Base-by-base conservation (phyloP, 1,140 invertebrate species). In the Pseudomyrmex flavicornis region DNA sequence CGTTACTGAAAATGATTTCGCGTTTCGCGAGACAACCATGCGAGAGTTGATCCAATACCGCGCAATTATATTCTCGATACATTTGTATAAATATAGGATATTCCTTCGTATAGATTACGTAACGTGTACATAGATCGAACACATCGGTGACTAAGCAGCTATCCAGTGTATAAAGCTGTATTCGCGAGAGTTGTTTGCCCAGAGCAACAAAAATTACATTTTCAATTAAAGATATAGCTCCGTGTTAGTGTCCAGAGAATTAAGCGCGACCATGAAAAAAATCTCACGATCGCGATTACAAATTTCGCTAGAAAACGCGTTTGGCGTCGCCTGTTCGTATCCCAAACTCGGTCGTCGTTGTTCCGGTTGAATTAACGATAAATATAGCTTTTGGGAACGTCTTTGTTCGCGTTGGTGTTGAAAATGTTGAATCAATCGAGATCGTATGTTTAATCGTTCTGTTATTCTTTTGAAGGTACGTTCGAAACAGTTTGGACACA, bases 11-110 rank as follows among this genome's bases (percentile, higher is more conserved):
- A 46, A 17, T 59, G 54, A 59, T 15, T 50, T 13, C 5, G 15
- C 44, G 44, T 26, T 50, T 72, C 61, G 35, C 59, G 44, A 58
- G 54, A 46, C 35, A 70, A 35, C 5, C 35, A 22, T 46, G 35
- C 35, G 44, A 69, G 44, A n/a, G n/a, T 26, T 48, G 50, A 72
- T 17, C n/a, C 35, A 35, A 54, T 68, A 68, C 9, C 26, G 35
- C 35, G 50, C 54, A 26, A 79, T 48, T 44, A 58, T 61, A 17
- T 59, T 10, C 44, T 44, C 10, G 54, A 58, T 65, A 48, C 62
- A 13, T 66, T 48, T 74, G 73, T 76, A 83, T 76, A 83, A 65
- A 83, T 83, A 50, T 83, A 83, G 59, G 65, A 83, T 75, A 83
- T 83, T 46, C 26, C 59, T 52, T 74, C 54, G 22, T 76, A 46